Evolutionary conservation across 2,797 vertebrate genomes (phyloP).

Genomic region (Odontamblyopus rebecca): DNA sequence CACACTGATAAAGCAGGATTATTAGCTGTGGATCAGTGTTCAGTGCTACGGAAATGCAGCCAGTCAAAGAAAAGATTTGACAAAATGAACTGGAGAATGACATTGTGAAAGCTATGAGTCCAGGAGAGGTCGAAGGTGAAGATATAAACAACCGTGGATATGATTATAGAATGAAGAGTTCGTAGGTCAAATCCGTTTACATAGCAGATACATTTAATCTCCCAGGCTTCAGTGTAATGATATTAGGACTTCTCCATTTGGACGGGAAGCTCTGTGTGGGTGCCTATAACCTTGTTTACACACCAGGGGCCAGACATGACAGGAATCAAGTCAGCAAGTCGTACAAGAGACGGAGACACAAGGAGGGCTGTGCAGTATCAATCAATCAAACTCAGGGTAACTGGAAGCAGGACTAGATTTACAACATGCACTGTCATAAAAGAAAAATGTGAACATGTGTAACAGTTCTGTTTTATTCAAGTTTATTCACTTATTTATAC

Average conservation of each 20-base stretch:
- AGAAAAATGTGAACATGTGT: not conserved
- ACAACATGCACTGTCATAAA: not conserved
- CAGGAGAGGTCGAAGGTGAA: conserved; percentile 52
- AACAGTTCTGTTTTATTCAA: not conserved
- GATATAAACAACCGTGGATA: conserved; percentile 58
- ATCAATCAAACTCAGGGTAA: not conserved
- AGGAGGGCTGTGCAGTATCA: not conserved
- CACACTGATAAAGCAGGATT: conserved; percentile 53
- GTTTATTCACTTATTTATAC: not conserved
- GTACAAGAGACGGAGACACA: not conserved
- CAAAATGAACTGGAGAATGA: conserved; percentile 15
- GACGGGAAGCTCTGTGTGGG: conserved; percentile 48
- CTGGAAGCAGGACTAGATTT: not conserved
- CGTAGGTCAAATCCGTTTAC: conserved; percentile 64
- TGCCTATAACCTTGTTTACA: conserved; percentile 43
- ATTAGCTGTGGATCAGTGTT: conserved; percentile 41
- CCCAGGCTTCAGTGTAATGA: conserved; percentile 49
- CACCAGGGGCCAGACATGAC: conserved; percentile 36
- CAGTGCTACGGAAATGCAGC: conserved; percentile 44
- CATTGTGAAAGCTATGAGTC: conserved; percentile 25
- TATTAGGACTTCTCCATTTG: conserved; percentile 55
- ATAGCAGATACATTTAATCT: conserved; percentile 55
- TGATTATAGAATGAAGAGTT: conserved; percentile 57
- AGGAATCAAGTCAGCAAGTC: conserved; percentile 30
- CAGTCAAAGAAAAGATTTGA: conserved; percentile 32